Conservation (phyloP, 2,797 vertebrate genomes). For the Micromesistius poutassou region DNA sequence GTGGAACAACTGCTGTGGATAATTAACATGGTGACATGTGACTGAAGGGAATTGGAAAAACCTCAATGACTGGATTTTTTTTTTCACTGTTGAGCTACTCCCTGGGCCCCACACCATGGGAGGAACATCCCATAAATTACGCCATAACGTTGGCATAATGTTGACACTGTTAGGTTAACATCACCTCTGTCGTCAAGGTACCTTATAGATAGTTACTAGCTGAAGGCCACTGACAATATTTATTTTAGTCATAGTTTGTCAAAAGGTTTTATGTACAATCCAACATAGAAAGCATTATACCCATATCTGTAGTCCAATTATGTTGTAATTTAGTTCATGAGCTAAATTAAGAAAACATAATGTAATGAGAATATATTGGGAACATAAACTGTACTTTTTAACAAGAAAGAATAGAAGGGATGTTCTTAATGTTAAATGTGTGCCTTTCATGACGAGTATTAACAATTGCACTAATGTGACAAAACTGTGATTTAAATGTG, state of each 20-base stretch:
- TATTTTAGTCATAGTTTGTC: constrained; percentile 3
- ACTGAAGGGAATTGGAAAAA: not conserved
- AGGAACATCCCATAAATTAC: not conserved
- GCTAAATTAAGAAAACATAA: not conserved
- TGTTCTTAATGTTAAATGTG: constrained; percentile 8
- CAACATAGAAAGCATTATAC: not conserved
- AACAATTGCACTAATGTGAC: constrained; percentile 4
- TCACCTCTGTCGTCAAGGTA: not conserved
- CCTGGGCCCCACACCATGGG: not conserved
- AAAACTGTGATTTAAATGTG: constrained; percentile 10
- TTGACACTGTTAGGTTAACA: not conserved
- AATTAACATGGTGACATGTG: constrained; percentile 28
- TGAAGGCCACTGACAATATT: not conserved
- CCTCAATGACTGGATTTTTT: not conserved
- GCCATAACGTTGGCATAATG: not conserved
- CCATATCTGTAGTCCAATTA: not conserved
- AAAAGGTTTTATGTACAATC: not conserved
- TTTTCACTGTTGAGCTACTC: not conserved
- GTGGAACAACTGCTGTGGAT: constrained; percentile 19
- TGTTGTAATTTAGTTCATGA: not conserved
- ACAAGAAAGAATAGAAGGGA: not conserved
- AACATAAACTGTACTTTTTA: not conserved
- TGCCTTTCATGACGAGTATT: constrained; percentile 43
- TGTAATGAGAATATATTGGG: not conserved
- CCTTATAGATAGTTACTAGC: not conserved